A percentile compares a stretch with the other conserved stretches of the same genome.
phyloP scores from a whole-genome alignment of 2,113 vertebrate species.

The Anolis carolinensis region DNA sequence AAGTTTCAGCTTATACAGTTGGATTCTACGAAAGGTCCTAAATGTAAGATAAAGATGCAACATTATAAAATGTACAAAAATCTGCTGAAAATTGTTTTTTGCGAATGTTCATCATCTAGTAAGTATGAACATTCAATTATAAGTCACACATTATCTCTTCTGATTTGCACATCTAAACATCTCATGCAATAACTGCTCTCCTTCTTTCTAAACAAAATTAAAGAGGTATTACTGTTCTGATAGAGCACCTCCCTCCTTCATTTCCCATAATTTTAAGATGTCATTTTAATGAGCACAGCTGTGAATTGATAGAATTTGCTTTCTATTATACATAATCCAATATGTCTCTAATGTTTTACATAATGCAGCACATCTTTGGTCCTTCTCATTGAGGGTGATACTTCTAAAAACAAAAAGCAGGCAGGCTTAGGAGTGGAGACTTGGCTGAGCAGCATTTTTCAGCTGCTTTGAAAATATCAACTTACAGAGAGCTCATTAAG shows the following conservation, averaged over 20 bases:
- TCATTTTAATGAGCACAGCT: slow-evolving; percentile 51
- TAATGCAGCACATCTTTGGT: slow-evolving; percentile 31
- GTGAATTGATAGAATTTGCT: slow-evolving; percentile 38
- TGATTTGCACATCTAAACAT: slow-evolving; percentile 45
- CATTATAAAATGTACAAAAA: slow-evolving; percentile 26
- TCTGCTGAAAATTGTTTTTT: slow-evolving; percentile 37
- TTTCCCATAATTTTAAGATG: slow-evolving; percentile 50
- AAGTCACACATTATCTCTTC: slow-evolving; percentile 37
- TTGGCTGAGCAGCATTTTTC: slow-evolving; percentile 53
- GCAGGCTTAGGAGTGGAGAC: slow-evolving; percentile 32
- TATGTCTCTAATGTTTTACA: slow-evolving; percentile 46
- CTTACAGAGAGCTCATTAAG: slow-evolving; percentile 45
- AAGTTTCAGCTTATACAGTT: slow-evolving; percentile 1
- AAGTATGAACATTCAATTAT: slow-evolving; percentile 44
- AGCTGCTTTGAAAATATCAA: neutral
- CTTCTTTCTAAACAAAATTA: slow-evolving; percentile 53
- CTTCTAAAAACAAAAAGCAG: slow-evolving; percentile 55
- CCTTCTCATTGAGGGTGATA: slow-evolving; percentile 35
- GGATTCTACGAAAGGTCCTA: slow-evolving; percentile 39
- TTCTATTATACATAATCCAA: slow-evolving; percentile 49
- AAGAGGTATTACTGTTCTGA: slow-evolving; percentile 19
- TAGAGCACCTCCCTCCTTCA: slow-evolving; percentile 25
- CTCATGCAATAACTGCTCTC: slow-evolving; percentile 29
- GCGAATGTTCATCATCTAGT: slow-evolving; percentile 48
- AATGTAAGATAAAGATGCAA: slow-evolving; percentile 53